phyloP scores from a whole-genome alignment of 1,140 invertebrate genomes.

The Drosophila carrolli region DNA sequence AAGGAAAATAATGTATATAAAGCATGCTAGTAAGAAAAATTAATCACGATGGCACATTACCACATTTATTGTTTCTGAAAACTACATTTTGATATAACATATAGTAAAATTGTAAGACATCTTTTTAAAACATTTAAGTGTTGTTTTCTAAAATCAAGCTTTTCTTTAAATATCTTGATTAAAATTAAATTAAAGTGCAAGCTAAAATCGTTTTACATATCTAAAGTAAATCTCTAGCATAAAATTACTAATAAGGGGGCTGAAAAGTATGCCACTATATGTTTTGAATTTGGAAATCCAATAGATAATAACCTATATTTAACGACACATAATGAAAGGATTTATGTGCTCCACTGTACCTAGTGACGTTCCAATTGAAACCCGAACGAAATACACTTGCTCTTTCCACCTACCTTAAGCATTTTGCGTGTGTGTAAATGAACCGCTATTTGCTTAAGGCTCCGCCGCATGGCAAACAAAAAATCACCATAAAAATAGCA shows the following conservation, averaged over 20 bases:
- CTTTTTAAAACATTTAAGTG: too few relatives aligned
- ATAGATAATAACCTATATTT: too few relatives aligned
- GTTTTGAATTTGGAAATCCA: neutral
- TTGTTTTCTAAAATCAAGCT: too few relatives aligned
- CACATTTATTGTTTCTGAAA: too few relatives aligned
- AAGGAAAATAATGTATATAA: neutral
- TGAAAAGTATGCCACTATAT: neutral
- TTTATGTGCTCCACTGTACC: constrained; percentile 15
- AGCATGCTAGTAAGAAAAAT: neutral
- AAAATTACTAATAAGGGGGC: neutral
- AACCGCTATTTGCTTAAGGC: constrained; percentile 54
- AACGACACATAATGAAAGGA: too few relatives aligned
- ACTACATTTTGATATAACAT: too few relatives aligned
- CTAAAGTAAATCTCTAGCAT: neutral
- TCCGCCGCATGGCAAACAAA: constrained; percentile 37
- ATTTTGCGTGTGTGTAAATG: constrained; percentile 34
- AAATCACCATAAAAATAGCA: constrained; percentile 6
- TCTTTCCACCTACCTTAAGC: neutral
- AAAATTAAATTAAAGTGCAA: too few relatives aligned
- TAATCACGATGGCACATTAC: too few relatives aligned
- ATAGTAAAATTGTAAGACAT: too few relatives aligned
- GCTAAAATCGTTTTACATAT: too few relatives aligned
- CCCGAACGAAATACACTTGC: constrained; percentile 2
- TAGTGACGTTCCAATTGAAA: constrained; percentile 23
- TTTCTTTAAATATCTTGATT: too few relatives aligned